Evolutionary conservation across 53 echinoderm and acorn worm species (phyloP).

Genomic region (Stichopus horrens): DNA sequence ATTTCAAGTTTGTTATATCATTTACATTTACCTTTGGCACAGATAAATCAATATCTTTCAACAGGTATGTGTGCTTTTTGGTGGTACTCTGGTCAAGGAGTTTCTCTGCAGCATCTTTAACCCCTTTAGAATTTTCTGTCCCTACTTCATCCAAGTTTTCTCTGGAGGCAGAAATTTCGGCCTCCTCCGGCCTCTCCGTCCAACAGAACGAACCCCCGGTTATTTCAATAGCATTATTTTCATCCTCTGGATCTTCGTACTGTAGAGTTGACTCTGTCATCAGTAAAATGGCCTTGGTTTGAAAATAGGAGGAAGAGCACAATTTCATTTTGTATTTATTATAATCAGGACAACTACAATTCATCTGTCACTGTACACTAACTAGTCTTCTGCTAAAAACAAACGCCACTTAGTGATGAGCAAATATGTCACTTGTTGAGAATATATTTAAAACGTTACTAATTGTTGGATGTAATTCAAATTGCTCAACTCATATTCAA

Average conservation of each 20-base stretch:
- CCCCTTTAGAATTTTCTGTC: background rate
- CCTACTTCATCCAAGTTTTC: constrained; percentile 13
- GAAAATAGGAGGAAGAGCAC: background rate
- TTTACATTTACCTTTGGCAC: constrained; percentile 60
- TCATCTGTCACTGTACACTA: no score
- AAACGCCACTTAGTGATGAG: no score
- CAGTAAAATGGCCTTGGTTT: constrained; percentile 53
- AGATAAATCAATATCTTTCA: constrained; percentile 57
- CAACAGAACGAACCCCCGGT: constrained; percentile 58
- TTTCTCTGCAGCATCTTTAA: background rate
- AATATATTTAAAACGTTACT: no score
- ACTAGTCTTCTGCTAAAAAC: no score
- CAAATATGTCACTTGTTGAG: no score
- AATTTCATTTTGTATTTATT: no score
- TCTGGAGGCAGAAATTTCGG: constrained; percentile 16
- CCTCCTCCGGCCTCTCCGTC: constrained; percentile 46
- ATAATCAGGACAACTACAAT: no score
- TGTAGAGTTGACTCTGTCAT: constrained; percentile 59
- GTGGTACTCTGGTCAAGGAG: constrained; percentile 6
- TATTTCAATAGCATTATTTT: constrained; percentile 59
- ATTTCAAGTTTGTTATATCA: background rate
- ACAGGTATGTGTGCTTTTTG: constrained; percentile 7
- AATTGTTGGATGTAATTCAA: no score
- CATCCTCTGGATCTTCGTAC: constrained; percentile 49
- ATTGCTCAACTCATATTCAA: no score